These are phyloP conservation scores for Sceloporus undulatus DNA, from an alignment of 2,113 vertebrate species.

Conservation along the genomic window DNA sequence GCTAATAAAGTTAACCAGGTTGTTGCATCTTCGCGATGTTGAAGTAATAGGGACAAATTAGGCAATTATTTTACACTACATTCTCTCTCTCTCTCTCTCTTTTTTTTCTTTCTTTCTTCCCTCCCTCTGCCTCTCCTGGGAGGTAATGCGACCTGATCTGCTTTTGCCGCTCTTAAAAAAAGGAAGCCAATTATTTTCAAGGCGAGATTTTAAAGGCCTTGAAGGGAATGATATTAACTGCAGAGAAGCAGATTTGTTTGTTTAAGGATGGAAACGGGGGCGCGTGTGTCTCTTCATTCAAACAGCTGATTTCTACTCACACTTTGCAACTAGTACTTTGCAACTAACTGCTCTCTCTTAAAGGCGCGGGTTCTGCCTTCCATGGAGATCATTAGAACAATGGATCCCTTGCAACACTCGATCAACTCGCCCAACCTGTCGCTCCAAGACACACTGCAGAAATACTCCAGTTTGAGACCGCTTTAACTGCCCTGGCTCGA, in stretches of 20 bases:
- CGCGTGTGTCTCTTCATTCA: not conserved
- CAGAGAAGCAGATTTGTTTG: not conserved
- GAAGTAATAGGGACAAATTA: slow-evolving; percentile 11
- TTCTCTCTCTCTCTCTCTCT: not conserved
- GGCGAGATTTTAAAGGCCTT: not conserved
- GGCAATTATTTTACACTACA: not conserved
- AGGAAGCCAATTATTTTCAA: not conserved
- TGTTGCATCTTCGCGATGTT: not conserved
- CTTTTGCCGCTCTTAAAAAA: not conserved
- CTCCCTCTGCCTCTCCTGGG: not conserved
- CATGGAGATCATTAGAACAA: too few species aligned
- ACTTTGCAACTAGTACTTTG: too few species aligned
- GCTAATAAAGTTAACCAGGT: slow-evolving; percentile 7
- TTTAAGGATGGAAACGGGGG: not conserved
- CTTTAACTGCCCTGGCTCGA: too few species aligned
- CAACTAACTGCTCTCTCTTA: too few species aligned
- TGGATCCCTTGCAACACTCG: too few species aligned
- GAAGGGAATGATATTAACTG: rapidly evolving
- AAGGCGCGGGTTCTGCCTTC: too few species aligned
- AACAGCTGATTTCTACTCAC: too few species aligned
- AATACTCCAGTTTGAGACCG: too few species aligned
- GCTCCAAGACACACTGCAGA: too few species aligned
- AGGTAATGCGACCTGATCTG: not conserved
- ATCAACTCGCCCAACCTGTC: too few species aligned
- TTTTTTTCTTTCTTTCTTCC: not conserved